These are phyloP conservation scores for Ceyx margarethae DNA, from an alignment of 2,113 vertebrate genomes.

Conservation along the genomic window DNA sequence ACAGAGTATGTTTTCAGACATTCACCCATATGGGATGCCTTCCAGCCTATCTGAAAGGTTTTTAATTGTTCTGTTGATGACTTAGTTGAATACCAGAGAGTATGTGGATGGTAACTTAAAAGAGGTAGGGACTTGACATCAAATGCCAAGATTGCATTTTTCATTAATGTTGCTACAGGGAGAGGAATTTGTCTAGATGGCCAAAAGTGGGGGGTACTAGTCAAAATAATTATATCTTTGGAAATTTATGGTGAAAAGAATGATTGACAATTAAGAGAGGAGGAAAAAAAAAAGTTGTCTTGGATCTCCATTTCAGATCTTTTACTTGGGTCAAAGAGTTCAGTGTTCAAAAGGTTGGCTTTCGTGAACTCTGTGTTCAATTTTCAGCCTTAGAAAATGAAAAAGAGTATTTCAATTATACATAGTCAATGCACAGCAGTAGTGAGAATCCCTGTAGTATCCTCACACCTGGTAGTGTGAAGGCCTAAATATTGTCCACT, in stretches of 20 bases:
- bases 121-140: background rate
- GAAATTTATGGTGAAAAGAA: slow-evolving; percentile 54
- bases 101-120: background rate
- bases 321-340: background rate
- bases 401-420: background rate
- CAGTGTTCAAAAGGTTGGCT: background rate
- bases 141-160: background rate
- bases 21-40: background rate
- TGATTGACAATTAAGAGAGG: background rate
- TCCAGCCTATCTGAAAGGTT: background rate
- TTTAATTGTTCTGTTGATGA: background rate
- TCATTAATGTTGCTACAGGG: background rate
- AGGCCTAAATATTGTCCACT: background rate
- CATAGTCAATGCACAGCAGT: background rate
- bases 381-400: background rate
- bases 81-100: background rate
- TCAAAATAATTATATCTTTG: slow-evolving; percentile 65
- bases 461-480: background rate
- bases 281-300: background rate
- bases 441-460: background rate
- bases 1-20: background rate
- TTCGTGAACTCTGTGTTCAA: background rate
- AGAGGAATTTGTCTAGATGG: slow-evolving; percentile 39
- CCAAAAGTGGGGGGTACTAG: slow-evolving; percentile 47
- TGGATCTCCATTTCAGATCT: background rate